Evolutionary conservation across 2,113 vertebrate species (phyloP).

Genomic region (Terrapene triunguis): DNA sequence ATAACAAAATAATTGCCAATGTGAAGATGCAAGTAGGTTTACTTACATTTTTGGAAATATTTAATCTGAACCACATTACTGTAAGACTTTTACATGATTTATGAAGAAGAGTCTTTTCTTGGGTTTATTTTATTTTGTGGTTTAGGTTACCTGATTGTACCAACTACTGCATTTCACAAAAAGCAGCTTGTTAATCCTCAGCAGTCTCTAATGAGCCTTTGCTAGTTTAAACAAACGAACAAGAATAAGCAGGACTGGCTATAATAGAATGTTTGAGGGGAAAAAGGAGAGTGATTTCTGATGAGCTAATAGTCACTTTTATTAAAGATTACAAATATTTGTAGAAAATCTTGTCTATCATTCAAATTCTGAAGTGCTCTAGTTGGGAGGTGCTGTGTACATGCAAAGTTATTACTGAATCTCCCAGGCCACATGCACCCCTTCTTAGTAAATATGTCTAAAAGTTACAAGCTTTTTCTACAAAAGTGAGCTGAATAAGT

Average conservation of each 20-base stretch:
- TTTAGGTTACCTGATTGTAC: neutral
- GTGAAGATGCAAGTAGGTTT: neutral
- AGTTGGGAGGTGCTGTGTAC: neutral
- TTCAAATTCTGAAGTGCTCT: neutral
- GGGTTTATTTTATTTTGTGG: neutral
- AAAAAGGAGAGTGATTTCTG: neutral
- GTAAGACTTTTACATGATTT: neutral
- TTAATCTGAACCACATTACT: neutral
- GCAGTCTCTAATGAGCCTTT: neutral
- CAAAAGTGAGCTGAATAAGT: slow-evolving; percentile 2
- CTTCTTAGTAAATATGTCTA: neutral
- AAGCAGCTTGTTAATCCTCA: neutral
- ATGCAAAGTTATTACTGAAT: neutral
- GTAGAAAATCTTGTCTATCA: neutral
- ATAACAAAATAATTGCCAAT: neutral
- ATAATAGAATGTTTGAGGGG: neutral
- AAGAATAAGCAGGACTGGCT: neutral
- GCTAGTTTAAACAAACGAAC: neutral
- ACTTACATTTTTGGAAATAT: neutral
- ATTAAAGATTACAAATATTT: neutral
- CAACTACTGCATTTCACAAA: neutral
- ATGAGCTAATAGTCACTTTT: neutral
- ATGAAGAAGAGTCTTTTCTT: neutral
- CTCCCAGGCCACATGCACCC: neutral
- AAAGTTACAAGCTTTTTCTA: neutral